A percentile compares a stretch with the other conserved stretches of the same genome.
phyloP scores from a whole-genome alignment of 2,797 vertebrate species.

The Adrianichthys oophorus region DNA sequence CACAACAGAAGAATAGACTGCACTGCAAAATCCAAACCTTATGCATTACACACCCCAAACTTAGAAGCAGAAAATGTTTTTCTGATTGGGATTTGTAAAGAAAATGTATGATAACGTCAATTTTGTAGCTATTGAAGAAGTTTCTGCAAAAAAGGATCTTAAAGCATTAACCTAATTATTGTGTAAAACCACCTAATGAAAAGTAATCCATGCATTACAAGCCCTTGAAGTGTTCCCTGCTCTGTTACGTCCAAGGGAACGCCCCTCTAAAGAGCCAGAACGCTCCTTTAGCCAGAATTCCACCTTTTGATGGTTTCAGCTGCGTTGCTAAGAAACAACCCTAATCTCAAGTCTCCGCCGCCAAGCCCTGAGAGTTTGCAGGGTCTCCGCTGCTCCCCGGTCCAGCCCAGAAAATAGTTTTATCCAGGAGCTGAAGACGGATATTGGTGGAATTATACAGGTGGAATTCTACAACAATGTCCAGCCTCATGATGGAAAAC shows the following conservation, averaged over 20 bases:
- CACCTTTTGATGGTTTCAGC: conserved; percentile 40
- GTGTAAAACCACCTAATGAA: too few species aligned
- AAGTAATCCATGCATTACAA: too few species aligned
- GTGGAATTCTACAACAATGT: conserved; percentile 19
- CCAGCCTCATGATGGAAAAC: conserved; percentile 29
- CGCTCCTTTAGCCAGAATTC: conserved; percentile 62
- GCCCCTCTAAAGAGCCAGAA: conserved; percentile 1
- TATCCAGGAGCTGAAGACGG: conserved; percentile 14
- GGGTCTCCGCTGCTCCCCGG: conserved; percentile 23
- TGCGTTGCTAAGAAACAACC: conserved; percentile 58
- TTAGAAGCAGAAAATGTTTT: too few species aligned
- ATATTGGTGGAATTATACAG: conserved; percentile 11
- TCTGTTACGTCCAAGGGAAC: neutral
- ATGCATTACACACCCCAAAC: too few species aligned
- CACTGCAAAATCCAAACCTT: too few species aligned
- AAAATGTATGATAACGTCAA: too few species aligned
- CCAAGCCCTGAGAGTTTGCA: conserved; percentile 26
- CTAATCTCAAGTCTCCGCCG: conserved; percentile 42
- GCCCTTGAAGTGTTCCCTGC: neutral
- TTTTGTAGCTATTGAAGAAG: too few species aligned
- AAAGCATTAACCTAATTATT: too few species aligned
- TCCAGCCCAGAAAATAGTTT: conserved; percentile 28
- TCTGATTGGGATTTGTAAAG: too few species aligned
- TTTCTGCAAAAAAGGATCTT: too few species aligned
- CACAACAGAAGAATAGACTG: too few species aligned